phyloP scores from a whole-genome alignment of 2,888 invertebrate genomes.

The Thereva nobilitata region DNA sequence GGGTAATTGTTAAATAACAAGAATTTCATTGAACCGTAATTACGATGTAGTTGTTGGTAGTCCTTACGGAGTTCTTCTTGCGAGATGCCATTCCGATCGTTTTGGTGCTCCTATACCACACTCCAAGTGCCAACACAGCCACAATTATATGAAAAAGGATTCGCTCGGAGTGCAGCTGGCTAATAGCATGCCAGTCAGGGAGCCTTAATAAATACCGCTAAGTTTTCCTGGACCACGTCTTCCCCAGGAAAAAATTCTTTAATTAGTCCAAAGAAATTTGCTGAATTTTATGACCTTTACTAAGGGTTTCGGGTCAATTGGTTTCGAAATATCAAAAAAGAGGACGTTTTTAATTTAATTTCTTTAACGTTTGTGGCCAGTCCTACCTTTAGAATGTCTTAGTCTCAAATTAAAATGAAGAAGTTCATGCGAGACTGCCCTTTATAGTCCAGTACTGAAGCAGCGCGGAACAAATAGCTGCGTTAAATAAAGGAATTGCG shows the following conservation, averaged over 20 bases:
- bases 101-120: too few relatives aligned
- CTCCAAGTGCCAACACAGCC: too few relatives aligned
- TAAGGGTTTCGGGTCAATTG: slow-evolving; percentile 20
- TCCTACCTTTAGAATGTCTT: too few relatives aligned
- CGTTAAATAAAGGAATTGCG: too few relatives aligned
- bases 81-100: background rate
- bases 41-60: background rate
- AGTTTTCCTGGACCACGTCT: slow-evolving; percentile 9
- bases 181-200: slow-evolving; percentile 25
- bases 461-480: too few relatives aligned
- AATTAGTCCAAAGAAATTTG: slow-evolving; percentile 23
- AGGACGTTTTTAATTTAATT: too few relatives aligned
- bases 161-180: background rate
- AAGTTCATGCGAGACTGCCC: too few relatives aligned
- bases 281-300: slow-evolving; percentile 13
- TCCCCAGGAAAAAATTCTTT: slow-evolving; percentile 7
- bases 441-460: too few relatives aligned
- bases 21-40: slow-evolving; percentile 30
- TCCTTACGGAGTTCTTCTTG: slow-evolving; percentile 5
- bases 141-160: background rate
- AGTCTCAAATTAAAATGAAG: too few relatives aligned
- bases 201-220: slow-evolving; percentile 25
- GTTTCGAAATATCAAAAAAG: slow-evolving; percentile 3
- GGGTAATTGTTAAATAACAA: slow-evolving; percentile 22
- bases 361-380: too few relatives aligned